Conservation (phyloP, 2,797 vertebrate genomes). For the Phrynocephalus forsythii region DNA sequence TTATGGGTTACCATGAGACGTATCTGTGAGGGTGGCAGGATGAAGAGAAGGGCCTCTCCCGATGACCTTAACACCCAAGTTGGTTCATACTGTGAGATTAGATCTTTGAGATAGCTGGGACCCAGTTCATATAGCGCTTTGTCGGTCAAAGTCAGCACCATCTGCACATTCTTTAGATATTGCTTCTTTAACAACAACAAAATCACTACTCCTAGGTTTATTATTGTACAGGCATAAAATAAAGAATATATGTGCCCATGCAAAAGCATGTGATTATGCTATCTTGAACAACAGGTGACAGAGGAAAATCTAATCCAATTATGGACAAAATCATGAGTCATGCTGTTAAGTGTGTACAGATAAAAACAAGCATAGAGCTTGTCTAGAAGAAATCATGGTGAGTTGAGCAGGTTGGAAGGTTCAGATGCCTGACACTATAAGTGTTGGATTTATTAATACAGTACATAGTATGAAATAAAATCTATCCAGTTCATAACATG, state of each 20-base stretch:
- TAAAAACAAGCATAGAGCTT: background rate
- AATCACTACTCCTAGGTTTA: background rate
- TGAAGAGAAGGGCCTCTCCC: no score
- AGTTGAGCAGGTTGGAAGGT: background rate
- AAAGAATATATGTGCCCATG: background rate
- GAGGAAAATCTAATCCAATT: background rate
- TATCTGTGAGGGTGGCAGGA: no score
- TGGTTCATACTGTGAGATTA: no score
- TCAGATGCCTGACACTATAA: background rate
- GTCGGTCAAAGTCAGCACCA: no score
- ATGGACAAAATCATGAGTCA: background rate
- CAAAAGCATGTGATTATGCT: background rate
- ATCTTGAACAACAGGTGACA: background rate
- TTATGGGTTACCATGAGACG: no score
- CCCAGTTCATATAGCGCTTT: no score
- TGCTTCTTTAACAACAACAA: background rate
- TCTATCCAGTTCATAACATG: background rate
- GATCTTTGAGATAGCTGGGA: no score
- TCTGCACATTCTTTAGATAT: background rate
- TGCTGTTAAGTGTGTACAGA: background rate
- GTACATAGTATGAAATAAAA: background rate
- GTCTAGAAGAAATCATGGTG: background rate
- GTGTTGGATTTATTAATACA: background rate
- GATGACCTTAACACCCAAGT: no score
- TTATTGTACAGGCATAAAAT: no score